A percentile compares a stretch with the other conserved stretches of the same genome.
Conservation (phyloP, 2,888 invertebrate species). For the Trissolcus brochymenae region DNA sequence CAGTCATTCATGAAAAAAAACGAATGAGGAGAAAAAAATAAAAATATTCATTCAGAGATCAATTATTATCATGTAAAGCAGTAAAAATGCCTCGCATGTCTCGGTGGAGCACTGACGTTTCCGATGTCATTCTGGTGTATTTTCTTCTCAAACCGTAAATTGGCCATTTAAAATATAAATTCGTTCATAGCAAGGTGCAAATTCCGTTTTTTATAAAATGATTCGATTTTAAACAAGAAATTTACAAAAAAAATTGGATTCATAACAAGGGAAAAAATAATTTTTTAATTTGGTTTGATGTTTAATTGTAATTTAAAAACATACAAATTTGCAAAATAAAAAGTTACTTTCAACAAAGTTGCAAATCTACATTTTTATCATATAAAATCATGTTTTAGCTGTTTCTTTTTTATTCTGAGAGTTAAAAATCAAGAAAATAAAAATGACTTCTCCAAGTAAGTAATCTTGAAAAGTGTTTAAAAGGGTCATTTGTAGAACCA, state of each 20-base stretch:
- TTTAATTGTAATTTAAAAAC: no score
- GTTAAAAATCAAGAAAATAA: background rate
- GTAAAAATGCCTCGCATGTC: conserved; percentile 22
- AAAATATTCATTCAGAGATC: conserved; percentile 16
- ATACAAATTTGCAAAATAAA: background rate
- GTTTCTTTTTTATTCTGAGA: no score
- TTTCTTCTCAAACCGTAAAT: no score
- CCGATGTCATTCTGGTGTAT: no score
- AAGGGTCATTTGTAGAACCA: conserved; percentile 49
- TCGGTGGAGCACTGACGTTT: background rate
- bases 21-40: background rate
- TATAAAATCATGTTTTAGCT: no score
- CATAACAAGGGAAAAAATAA: no score
- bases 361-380: no score
- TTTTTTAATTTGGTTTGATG: no score
- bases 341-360: background rate
- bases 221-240: background rate
- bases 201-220: no score
- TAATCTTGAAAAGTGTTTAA: conserved; percentile 44
- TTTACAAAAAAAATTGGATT: no score
- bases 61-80: conserved; percentile 37
- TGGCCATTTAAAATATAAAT: no score
- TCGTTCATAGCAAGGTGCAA: no score
- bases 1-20: conserved; percentile 6
- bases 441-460: background rate